Evolutionary conservation across 1,140 invertebrate species (phyloP).

Genomic region (Drosophila lacertosa): DNA sequence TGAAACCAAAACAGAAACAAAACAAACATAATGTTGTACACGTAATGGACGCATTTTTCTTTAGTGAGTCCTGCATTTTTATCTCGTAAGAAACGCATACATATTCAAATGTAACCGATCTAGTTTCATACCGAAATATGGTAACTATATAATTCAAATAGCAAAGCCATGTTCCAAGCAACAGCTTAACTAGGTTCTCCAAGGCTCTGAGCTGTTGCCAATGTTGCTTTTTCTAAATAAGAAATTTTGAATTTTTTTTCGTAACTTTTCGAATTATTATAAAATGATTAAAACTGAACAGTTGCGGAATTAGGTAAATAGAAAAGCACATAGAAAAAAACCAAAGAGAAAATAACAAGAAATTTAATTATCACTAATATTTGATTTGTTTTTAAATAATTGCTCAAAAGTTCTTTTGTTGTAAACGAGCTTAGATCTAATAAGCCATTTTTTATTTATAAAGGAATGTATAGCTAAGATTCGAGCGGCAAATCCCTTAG

Average conservation of each 20-base stretch:
- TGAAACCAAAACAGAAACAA: not conserved
- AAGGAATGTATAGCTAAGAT: conserved; percentile 9
- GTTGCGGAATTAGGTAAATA: conserved; percentile 7
- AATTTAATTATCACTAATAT: not conserved
- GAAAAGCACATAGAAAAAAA: conserved; percentile 8
- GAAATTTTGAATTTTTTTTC: conserved; percentile 1
- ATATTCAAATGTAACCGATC: conserved; percentile 27
- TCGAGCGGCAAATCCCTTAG: conserved; percentile 7
- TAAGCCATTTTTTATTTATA: conserved; percentile 2
- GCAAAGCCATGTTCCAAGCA: not conserved
- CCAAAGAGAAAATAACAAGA: conserved; percentile 15
- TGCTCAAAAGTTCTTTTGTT: not conserved
- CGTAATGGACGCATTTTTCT: conserved; percentile 17
- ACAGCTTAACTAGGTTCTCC: not conserved
- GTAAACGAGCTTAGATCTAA: conserved; percentile 27
- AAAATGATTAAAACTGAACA: conserved; percentile 6
- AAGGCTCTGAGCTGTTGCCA: not conserved
- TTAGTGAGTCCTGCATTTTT: conserved; percentile 24
- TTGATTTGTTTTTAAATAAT: conserved; percentile 11
- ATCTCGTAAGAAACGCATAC: conserved; percentile 37
- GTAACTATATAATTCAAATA: conserved; percentile 5
- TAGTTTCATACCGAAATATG: conserved; percentile 20
- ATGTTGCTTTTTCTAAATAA: conserved; percentile 1
- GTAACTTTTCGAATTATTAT: conserved; percentile 3
- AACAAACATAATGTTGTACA: conserved; percentile 15